phyloP scores from a whole-genome alignment of 2,113 vertebrate genomes.

The Euleptes europaea region DNA sequence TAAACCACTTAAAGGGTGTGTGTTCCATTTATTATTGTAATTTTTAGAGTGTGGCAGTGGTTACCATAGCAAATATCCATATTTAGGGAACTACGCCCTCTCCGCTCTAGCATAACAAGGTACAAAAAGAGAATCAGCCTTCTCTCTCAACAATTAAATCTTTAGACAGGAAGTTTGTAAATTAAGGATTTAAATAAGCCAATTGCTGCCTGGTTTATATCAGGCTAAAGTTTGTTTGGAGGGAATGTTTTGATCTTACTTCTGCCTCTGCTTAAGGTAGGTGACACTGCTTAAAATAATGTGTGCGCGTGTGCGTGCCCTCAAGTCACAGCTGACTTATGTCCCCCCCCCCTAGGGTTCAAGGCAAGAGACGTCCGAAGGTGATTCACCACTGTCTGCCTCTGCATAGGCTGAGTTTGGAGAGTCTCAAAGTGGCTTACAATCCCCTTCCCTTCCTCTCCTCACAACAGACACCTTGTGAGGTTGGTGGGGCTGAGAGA shows the following conservation, averaged over 20 bases:
- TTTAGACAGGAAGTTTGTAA: not conserved
- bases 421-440: too few species aligned
- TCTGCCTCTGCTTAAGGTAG: not conserved
- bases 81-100: constrained; percentile 49
- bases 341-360: too few species aligned
- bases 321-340: too few species aligned
- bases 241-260: not conserved
- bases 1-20: constrained; percentile 59
- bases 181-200: not conserved
- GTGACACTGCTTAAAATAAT: too few species aligned
- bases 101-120: constrained; percentile 23
- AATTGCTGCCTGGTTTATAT: not conserved
- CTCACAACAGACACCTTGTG: too few species aligned
- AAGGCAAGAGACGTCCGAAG: too few species aligned
- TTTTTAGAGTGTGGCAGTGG: constrained; percentile 31
- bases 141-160: constrained; percentile 3
- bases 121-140: constrained; percentile 19
- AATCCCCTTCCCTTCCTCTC: too few species aligned
- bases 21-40: constrained; percentile 20
- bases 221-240: not conserved
- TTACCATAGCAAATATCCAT: constrained; percentile 60
- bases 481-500: too few species aligned
- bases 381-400: too few species aligned
- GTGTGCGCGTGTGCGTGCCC: too few species aligned
- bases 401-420: too few species aligned